These are phyloP conservation scores for Petromus typicus DNA, from an alignment of 2,113 vertebrate genomes.

Conservation along the genomic window DNA sequence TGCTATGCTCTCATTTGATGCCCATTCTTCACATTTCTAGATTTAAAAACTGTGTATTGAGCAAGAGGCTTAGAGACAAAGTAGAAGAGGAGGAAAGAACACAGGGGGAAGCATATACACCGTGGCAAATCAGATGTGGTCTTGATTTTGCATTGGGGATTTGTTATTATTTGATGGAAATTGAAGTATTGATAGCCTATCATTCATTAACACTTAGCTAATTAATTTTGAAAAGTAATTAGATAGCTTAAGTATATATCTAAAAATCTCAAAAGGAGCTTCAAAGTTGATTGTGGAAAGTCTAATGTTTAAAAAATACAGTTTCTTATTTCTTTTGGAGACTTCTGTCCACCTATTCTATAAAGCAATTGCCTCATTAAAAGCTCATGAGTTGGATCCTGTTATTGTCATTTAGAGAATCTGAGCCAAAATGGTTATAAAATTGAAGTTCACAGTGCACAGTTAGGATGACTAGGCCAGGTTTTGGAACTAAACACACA, in stretches of 20 bases:
- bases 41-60: neutral
- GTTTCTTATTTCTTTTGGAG: neutral
- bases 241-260: neutral
- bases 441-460: neutral
- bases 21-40: neutral
- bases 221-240: neutral
- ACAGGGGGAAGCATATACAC: neutral
- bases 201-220: neutral
- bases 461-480: neutral
- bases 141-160: neutral
- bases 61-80: neutral
- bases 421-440: neutral
- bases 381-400: neutral
- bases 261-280: neutral
- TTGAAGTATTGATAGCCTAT: slow-evolving; percentile 1
- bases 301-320: neutral
- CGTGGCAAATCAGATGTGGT: neutral
- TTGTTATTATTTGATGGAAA: neutral
- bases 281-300: neutral
- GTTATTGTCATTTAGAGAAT: neutral
- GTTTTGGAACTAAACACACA: slow-evolving; percentile 23
- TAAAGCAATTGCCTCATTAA: neutral
- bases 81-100: neutral
- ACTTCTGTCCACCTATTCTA: neutral
- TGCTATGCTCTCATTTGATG: neutral